These are phyloP conservation scores for Peromyscus maniculatus DNA, from an alignment of 2,113 vertebrate species.

Conservation along the genomic window DNA sequence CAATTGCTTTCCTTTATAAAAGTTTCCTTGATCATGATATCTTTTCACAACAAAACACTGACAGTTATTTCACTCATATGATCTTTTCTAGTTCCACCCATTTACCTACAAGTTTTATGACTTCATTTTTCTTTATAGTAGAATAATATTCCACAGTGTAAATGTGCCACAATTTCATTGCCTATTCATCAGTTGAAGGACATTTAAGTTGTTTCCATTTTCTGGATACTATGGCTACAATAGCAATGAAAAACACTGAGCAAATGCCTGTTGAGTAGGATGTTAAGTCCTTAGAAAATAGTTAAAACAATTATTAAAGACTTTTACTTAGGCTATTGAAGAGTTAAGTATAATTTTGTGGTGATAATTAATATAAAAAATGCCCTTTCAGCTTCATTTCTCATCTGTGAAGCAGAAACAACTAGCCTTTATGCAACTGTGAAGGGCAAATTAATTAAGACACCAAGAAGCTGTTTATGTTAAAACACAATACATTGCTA, in stretches of 20 bases:
- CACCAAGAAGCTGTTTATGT: not conserved
- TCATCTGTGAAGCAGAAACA: constrained; percentile 6
- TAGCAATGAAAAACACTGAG: not conserved
- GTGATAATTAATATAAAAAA: not conserved
- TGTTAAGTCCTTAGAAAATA: not conserved
- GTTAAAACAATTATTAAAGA: not conserved
- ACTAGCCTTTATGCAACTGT: not conserved
- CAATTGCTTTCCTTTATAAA: not conserved
- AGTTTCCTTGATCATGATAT: not conserved
- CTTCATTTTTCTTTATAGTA: not conserved
- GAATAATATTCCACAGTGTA: not conserved
- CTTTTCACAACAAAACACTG: not conserved
- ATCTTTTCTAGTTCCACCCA: not conserved
- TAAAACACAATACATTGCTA: not conserved
- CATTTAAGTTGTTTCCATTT: not conserved
- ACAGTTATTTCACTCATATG: not conserved
- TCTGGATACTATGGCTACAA: not conserved
- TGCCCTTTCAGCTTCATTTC: not conserved
- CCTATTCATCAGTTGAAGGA: not conserved
- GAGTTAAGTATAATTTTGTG: not conserved
- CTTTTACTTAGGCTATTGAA: constrained; percentile 16
- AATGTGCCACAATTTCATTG: not conserved
- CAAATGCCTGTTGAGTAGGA: not conserved
- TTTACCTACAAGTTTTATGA: not conserved
- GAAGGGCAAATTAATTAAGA: constrained; percentile 11